These are phyloP conservation scores for Hedychridium roseum DNA, from an alignment of 2,888 invertebrate genomes.

Conservation along the genomic window DNA sequence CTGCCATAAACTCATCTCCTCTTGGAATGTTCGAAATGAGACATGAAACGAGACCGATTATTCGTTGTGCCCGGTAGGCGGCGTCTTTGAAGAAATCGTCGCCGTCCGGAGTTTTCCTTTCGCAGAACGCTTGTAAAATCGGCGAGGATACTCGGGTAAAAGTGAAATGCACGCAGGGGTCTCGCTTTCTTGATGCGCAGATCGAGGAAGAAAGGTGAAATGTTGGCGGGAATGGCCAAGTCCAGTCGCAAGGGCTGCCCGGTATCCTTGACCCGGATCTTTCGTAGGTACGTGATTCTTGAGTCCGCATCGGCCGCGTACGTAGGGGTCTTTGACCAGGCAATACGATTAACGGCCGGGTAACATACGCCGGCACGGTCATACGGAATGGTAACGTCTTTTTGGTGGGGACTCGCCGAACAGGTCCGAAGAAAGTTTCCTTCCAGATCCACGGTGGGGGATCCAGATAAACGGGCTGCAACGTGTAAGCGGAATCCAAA, in stretches of 20 bases:
- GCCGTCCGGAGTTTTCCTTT: too few relatives aligned
- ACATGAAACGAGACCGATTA: too few relatives aligned
- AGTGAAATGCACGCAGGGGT: too few relatives aligned
- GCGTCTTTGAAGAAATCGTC: too few relatives aligned
- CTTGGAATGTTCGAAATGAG: too few relatives aligned
- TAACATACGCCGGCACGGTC: not conserved
- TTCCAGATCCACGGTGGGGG: constrained; percentile 12
- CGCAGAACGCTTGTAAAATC: too few relatives aligned
- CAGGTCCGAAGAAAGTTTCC: constrained; percentile 44
- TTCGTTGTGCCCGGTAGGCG: too few relatives aligned
- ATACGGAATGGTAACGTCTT: constrained; percentile 6
- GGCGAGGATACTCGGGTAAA: too few relatives aligned
- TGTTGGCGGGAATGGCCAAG: too few relatives aligned
- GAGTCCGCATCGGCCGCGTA: not conserved
- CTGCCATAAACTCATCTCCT: too few relatives aligned
- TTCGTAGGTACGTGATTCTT: constrained; percentile 2
- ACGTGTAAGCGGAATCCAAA: constrained; percentile 25
- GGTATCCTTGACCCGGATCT: constrained; percentile 18
- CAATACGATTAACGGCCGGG: constrained; percentile 1
- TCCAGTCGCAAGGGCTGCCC: constrained; percentile 16
- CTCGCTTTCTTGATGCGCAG: too few relatives aligned
- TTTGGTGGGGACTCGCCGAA: constrained; percentile 16
- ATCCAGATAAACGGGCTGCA: constrained; percentile 23
- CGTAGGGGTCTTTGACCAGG: constrained; percentile 24
- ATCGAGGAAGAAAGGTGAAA: too few relatives aligned